Evolutionary conservation across 2,888 invertebrate species (phyloP).

Genomic region (Fissipunctia ypsillon): DNA sequence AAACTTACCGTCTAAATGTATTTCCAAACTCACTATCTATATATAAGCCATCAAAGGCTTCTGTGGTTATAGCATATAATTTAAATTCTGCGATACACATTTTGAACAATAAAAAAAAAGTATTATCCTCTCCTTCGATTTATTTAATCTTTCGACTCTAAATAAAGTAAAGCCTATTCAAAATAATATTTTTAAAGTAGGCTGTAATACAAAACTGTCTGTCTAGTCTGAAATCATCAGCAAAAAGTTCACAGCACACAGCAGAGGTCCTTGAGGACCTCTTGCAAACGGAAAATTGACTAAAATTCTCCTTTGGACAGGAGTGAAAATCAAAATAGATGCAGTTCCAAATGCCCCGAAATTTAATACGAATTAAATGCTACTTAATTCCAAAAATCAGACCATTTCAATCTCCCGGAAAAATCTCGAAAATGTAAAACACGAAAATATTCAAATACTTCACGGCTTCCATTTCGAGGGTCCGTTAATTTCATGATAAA

Average conservation of each 20-base stretch:
- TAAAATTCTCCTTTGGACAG: background rate
- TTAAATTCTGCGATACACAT: too few species aligned
- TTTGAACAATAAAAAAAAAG: too few species aligned
- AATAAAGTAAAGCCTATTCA: background rate
- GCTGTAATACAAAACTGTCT: background rate
- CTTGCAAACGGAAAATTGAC: too few species aligned
- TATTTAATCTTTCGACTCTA: background rate
- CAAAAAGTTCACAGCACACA: background rate
- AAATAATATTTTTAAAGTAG: background rate
- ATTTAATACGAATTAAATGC: conserved; percentile 25
- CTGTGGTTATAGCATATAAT: too few species aligned
- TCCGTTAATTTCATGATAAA: conserved; percentile 74
- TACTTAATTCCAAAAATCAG: conserved; percentile 31
- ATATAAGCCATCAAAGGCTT: too few species aligned
- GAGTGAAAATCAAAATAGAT: background rate
- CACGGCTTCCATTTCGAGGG: conserved; percentile 65
- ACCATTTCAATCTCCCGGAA: conserved; percentile 36
- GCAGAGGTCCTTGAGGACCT: background rate
- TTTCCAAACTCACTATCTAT: too few species aligned
- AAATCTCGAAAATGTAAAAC: conserved; percentile 62
- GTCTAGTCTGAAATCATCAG: background rate
- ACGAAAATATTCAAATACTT: conserved; percentile 67
- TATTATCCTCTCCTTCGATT: too few species aligned
- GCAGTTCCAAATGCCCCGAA: background rate
- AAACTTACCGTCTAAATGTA: too few species aligned